phyloP scores from a whole-genome alignment of 2,888 invertebrate species.

The Pristionchus mayeri region DNA sequence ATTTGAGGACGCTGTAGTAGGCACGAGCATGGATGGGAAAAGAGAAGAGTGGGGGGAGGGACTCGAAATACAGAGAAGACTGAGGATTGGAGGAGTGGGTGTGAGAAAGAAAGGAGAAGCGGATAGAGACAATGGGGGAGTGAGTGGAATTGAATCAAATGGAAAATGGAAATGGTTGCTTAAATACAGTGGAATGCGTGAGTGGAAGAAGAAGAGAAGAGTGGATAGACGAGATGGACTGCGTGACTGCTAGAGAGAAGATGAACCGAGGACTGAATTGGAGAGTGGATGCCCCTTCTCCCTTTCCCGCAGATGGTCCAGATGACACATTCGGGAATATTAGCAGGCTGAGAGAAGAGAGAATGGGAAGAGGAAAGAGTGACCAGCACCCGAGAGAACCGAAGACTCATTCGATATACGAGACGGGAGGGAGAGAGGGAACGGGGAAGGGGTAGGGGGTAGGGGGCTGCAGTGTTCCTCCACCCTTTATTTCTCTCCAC shows the following conservation, averaged over 20 bases:
- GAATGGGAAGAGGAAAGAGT: background rate
- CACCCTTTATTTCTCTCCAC: background rate
- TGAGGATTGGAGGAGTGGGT: background rate
- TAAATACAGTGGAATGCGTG: background rate
- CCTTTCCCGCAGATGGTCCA: slow-evolving; percentile 23
- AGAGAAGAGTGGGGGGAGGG: background rate
- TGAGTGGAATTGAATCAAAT: background rate
- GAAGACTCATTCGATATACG: slow-evolving; percentile 13
- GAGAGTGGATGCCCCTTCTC: background rate
- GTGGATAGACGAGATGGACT: background rate
- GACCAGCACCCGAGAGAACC: slow-evolving; percentile 3
- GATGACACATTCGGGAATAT: slow-evolving; percentile 24
- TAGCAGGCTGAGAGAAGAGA: background rate
- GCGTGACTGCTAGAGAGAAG: background rate
- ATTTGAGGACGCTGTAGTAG: too few relatives aligned
- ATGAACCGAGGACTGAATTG: background rate
- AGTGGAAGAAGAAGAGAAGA: background rate
- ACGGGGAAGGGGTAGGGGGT: background rate
- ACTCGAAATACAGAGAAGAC: background rate
- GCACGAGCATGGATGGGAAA: too few relatives aligned
- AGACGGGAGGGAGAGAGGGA: background rate
- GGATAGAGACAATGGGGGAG: too few relatives aligned
- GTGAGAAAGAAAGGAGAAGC: background rate
- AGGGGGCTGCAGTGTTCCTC: background rate
- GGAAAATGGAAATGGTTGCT: background rate